Conservation (phyloP, 1,140 invertebrate genomes). For the Drosophila mayri region DNA sequence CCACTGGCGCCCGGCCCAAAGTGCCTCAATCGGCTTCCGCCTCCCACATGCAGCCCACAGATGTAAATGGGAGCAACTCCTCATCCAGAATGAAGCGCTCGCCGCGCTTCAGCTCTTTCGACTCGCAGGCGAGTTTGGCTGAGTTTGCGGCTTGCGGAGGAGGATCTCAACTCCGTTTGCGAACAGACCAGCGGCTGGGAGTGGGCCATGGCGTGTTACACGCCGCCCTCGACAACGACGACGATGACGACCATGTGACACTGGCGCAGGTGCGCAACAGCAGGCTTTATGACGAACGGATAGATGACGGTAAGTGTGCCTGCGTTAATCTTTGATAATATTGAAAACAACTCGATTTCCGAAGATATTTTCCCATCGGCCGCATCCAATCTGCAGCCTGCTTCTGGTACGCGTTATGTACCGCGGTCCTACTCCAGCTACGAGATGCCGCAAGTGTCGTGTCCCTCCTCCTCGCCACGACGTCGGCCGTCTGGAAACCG, state of each 20-base stretch:
- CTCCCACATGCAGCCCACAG: conserved; percentile 65
- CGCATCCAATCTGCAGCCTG: conserved; percentile 50
- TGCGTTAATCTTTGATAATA: no score
- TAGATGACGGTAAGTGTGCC: conserved; percentile 57
- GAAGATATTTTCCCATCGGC: conserved; percentile 69
- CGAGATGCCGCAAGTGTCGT: conserved; percentile 68
- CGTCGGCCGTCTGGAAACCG: conserved; percentile 55
- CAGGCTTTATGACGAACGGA: conserved; percentile 66
- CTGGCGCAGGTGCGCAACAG: conserved; percentile 66
- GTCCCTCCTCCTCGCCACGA: conserved; percentile 59
- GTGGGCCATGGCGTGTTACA: conserved; percentile 35
- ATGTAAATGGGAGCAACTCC: conserved; percentile 61
- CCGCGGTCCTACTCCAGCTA: conserved; percentile 83
- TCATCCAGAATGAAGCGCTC: conserved; percentile 83
- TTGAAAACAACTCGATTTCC: not conserved
- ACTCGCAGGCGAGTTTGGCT: conserved; percentile 84
- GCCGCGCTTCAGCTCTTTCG: conserved; percentile 84
- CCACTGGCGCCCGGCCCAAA: conserved; percentile 81
- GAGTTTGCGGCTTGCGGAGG: conserved; percentile 70
- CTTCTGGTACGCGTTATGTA: conserved; percentile 64
- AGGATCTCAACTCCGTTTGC: conserved; percentile 37
- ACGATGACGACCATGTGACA: conserved; percentile 63
- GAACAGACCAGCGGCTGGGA: conserved; percentile 43
- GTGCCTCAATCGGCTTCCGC: conserved; percentile 79
- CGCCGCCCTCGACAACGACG: conserved; percentile 45